phyloP scores from a whole-genome alignment of 2,797 vertebrate genomes.

The Rhincodon typus region DNA sequence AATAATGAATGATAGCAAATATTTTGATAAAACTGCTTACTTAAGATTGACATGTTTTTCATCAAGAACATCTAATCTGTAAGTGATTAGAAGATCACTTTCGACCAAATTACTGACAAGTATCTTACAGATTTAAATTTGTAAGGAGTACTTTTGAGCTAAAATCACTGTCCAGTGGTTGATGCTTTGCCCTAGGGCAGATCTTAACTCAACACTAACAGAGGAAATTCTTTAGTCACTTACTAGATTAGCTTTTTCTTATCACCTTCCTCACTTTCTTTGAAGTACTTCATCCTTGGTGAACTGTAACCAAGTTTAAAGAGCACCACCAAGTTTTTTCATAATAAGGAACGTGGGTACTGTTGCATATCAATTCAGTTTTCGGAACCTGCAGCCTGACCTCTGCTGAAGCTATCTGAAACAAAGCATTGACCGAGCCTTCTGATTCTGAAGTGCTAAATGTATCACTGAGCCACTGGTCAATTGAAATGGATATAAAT shows the following conservation, averaged over 20 bases:
- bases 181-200: neutral
- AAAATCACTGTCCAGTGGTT: neutral
- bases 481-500: neutral
- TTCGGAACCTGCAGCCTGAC: neutral
- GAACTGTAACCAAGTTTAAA: neutral
- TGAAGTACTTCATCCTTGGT: neutral
- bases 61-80: neutral
- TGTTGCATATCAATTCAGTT: neutral
- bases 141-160: neutral
- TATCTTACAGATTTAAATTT: neutral
- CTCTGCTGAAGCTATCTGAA: neutral
- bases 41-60: conserved; percentile 4
- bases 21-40: neutral
- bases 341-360: neutral
- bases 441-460: neutral
- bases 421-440: neutral
- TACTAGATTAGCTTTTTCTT: neutral
- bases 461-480: neutral
- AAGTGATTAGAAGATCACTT: neutral
- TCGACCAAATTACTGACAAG: neutral
- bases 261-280: neutral
- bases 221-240: neutral
- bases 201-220: neutral
- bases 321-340: neutral
- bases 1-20: conserved; percentile 15